A percentile compares a stretch with the other conserved stretches of the same genome.
Evolutionary conservation across 2,888 invertebrate species (phyloP).

Genomic region (Idaea dimidiata): DNA sequence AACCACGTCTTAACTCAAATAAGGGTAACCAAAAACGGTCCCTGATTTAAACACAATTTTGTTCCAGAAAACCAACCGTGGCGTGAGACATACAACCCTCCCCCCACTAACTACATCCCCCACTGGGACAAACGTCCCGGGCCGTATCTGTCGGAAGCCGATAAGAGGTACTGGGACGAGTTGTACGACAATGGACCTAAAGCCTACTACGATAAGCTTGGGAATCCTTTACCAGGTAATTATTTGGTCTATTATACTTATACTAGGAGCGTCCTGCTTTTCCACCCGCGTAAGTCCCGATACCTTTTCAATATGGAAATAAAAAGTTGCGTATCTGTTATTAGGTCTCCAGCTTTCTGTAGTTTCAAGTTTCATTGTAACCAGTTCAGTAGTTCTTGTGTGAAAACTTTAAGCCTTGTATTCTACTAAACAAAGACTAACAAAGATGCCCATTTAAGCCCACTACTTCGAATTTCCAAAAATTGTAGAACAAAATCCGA

Average conservation of each 20-base stretch:
- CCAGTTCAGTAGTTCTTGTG: too few species aligned
- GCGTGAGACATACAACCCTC: conserved; percentile 20
- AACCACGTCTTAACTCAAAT: not conserved
- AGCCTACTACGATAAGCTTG: conserved; percentile 71
- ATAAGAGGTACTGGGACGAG: conserved; percentile 71
- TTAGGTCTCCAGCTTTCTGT: not conserved
- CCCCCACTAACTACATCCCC: conserved; percentile 31
- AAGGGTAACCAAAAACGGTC: too few species aligned
- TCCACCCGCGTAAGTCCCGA: not conserved
- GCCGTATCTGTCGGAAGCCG: conserved; percentile 61
- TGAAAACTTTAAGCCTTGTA: too few species aligned
- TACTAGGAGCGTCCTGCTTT: too few species aligned
- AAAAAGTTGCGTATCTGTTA: not conserved
- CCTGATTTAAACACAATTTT: not conserved
- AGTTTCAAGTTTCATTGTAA: too few species aligned
- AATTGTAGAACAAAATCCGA: too few species aligned
- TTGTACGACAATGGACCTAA: conserved; percentile 69
- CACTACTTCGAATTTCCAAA: too few species aligned
- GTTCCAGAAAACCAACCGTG: conserved; percentile 28
- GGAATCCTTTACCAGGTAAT: conserved; percentile 72
- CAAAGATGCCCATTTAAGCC: too few species aligned
- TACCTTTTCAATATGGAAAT: not conserved
- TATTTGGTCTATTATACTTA: not conserved
- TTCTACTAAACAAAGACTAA: too few species aligned
- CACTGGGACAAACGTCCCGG: conserved; percentile 46